Conservation (phyloP, 2,888 invertebrate species). For the Tetheella fluctuosa region DNA sequence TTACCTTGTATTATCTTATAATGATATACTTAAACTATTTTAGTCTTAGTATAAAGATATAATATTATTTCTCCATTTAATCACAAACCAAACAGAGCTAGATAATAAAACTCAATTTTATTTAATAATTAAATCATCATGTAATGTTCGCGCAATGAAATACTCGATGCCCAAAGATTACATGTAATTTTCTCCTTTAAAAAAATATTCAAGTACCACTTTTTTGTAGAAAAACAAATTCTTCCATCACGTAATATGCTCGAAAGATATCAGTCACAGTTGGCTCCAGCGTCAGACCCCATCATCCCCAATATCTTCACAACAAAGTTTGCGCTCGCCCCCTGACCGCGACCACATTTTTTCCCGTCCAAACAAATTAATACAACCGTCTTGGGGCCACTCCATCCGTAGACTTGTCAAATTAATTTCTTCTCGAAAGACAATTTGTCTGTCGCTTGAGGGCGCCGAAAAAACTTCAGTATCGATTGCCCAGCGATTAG, state of each 20-base stretch:
- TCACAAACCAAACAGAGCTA: no score
- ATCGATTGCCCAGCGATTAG: constrained; percentile 77
- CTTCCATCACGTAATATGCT: neutral
- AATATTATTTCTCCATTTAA: no score
- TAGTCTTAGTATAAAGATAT: no score
- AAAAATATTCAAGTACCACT: no score
- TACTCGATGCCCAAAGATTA: no score
- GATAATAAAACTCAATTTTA: no score
- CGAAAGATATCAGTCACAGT: constrained; percentile 28
- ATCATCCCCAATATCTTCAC: constrained; percentile 41
- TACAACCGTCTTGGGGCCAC: constrained; percentile 75
- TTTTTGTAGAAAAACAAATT: neutral
- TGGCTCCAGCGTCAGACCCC: constrained; percentile 20
- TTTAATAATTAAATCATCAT: no score
- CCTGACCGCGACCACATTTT: constrained; percentile 70
- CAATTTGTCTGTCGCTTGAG: constrained; percentile 78
- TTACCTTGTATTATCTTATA: no score
- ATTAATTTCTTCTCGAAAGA: constrained; percentile 83
- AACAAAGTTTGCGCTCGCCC: constrained; percentile 35
- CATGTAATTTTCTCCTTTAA: no score
- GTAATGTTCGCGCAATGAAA: no score
- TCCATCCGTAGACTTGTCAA: constrained; percentile 75
- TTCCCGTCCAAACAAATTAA: constrained; percentile 82
- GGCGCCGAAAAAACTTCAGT: constrained; percentile 72
- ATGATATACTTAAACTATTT: no score